Base-by-base conservation (phyloP, 64 coral and sea anemone genomes). In the Montipora cactus region DNA sequence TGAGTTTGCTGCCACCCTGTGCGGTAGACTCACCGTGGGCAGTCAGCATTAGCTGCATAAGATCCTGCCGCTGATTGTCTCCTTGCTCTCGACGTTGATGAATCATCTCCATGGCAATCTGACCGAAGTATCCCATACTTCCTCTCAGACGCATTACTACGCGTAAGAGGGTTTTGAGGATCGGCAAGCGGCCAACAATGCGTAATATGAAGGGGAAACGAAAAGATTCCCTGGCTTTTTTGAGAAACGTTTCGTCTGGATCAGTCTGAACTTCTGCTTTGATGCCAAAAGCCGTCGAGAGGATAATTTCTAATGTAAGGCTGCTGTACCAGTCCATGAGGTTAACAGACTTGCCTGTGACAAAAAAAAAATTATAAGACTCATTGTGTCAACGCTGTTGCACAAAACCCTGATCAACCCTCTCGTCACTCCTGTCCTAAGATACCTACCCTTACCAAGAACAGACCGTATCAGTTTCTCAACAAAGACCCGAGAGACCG, bases 211-310 rank as follows among this genome's bases (percentile, higher is more conserved):
- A 82, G 5, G 80, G 80, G 5, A 50, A 21, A 9, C 80, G 55
- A 67, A 93, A 93, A 37, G 84, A 47, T 11, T 45, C 25, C 66
- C 71, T 74, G 0, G 81, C 67, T 52, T 93, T 93, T 2, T 67
- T 47, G 20, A 93, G n/a, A 10, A 92, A 74, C 70, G 75, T 67
- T 50, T 73, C 82, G 67, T 83, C 64, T 14, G 70, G 69, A 12
- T 79, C 76, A 6, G 25, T 87, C 25, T 94, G 93, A 48, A 94
- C 75, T 11, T 61, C 49, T 5, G 93, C 68, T 6, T 94, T 18
- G 47, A 94, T 69, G 47, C 93, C 93, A 94, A 94, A 90, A 7
- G 93, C 93, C 8, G 93, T 94, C 8, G 93, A 94, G 4, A 94
- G 79, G 15, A 90, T 94, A 37, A 94, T 66, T 49, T 94, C 93